Evolutionary conservation across 2,797 vertebrate genomes (phyloP).

Genomic region (Sebastes kiyomatsui): DNA sequence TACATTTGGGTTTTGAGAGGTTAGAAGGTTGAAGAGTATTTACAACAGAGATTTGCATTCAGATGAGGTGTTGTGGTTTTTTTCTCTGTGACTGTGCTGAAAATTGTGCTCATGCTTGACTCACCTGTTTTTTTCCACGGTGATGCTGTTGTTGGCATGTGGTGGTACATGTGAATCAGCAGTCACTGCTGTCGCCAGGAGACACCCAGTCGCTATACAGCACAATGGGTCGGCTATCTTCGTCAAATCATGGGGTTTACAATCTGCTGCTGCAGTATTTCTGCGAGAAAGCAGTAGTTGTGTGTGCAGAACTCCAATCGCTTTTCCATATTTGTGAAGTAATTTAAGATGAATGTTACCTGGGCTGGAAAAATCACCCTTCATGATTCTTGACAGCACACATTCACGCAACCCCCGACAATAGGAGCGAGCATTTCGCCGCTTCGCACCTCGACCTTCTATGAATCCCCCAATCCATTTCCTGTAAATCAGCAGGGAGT

Average conservation of each 20-base stretch:
- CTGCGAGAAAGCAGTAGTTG: neutral
- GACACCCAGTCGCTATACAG: slow-evolving; percentile 19
- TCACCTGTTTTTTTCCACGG: slow-evolving; percentile 30
- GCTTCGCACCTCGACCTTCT: slow-evolving; percentile 34
- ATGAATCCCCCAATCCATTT: slow-evolving; percentile 40
- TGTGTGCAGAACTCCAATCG: neutral
- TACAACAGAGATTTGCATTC: slow-evolving; percentile 26
- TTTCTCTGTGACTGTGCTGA: slow-evolving; percentile 9
- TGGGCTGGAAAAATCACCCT: slow-evolving; percentile 10
- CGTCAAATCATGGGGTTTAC: slow-evolving; percentile 37
- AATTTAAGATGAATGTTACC: slow-evolving; percentile 5
- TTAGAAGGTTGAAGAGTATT: slow-evolving; percentile 10
- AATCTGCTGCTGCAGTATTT: slow-evolving; percentile 15
- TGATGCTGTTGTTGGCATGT: slow-evolving; percentile 35
- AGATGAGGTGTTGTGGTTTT: slow-evolving; percentile 4
- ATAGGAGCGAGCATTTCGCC: slow-evolving; percentile 7
- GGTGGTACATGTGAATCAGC: slow-evolving; percentile 35
- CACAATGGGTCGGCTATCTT: slow-evolving; percentile 14
- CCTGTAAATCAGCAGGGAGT: slow-evolving; percentile 42
- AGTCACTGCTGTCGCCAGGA: slow-evolving; percentile 22
- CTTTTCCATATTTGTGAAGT: neutral
- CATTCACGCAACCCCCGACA: neutral
- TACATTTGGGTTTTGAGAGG: slow-evolving; percentile 9
- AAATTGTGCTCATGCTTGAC: slow-evolving; percentile 44
- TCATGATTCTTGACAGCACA: slow-evolving; percentile 4